Conservation (phyloP, 1,140 invertebrate species). For the Lithobius niger region DNA sequence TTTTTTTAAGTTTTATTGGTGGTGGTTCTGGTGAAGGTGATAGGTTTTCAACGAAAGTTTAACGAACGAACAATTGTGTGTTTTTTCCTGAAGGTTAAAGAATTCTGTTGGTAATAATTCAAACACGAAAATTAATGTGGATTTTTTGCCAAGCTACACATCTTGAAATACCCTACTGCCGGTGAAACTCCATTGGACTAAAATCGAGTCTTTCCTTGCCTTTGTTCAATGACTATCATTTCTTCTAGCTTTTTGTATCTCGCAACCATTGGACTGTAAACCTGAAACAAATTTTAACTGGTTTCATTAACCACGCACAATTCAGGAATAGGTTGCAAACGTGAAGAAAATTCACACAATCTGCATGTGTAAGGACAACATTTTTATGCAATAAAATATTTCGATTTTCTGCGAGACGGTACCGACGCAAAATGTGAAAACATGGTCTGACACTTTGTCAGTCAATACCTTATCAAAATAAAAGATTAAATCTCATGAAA, state of each 20-base stretch:
- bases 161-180: neutral
- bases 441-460: neutral
- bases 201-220: neutral
- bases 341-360: neutral
- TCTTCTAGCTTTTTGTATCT: constrained; percentile 33
- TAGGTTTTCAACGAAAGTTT: too few species aligned
- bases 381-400: neutral
- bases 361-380: neutral
- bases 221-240: constrained; percentile 5
- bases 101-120: neutral
- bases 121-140: neutral
- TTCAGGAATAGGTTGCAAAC: neutral
- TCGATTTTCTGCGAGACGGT: neutral
- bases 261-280: constrained; percentile 47
- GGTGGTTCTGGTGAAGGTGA: too few species aligned
- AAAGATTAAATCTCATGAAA: too few species aligned
- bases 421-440: neutral
- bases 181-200: neutral
- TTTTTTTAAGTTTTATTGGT: too few species aligned
- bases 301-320: neutral
- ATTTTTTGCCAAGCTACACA: neutral
- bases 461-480: neutral
- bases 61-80: neutral
- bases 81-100: neutral
- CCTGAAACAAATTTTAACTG: constrained; percentile 27